Evolutionary conservation across 2,113 vertebrate genomes (phyloP), one percentile per base, ranked within the genome.

Genomic region (Thalassarche chlororhynchos): DNA sequence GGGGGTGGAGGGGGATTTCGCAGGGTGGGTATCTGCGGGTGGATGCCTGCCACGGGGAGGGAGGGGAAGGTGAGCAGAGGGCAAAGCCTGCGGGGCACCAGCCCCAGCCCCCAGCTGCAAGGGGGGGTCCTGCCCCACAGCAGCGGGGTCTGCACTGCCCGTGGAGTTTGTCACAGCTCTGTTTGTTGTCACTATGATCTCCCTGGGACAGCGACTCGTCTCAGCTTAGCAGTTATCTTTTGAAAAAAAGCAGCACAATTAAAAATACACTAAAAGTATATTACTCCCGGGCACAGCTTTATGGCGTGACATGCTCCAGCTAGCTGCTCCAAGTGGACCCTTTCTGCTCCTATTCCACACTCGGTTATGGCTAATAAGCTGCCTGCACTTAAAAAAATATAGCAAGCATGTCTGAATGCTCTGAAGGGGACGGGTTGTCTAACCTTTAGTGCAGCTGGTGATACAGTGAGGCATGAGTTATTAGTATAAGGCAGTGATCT

Each of bases 141-240:
- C 58, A 29, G 34, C 0, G 1, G 25, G 10, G 21, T n/a, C 54
- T 21, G n/a, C n/a, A 10, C 36, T 47, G 47, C 65, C 44, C 4
- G 1, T 26, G 42, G 65, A 23, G 36, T 32, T 38, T 42, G 52
- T 34, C 60, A 38, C n/a, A 24, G 18, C 60, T 21, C 70, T 51
- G 36, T 12, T 51, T 44, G 49, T 24, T 75, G 57, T n/a, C 51
- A 20, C 40, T 6, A 1, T 12, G 38, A 47, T 47, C 71, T 32
- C 44, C 7, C 36, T 0, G 1, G 51, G 14, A 16, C 28, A 25
- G 42, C 1, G 1, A 8, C 34, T 47, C 1, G 0, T 6, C 64
- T 36, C 11, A 8, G 31, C 70, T 29, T 4, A 29, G 87, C 72
- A 49, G 46, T 68, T 36, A 34, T 14, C 31, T 36, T 65, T 49